These are phyloP conservation scores for Poecilobothrus nobilitatus DNA, from an alignment of 2,888 invertebrate genomes.

Conservation along the genomic window DNA sequence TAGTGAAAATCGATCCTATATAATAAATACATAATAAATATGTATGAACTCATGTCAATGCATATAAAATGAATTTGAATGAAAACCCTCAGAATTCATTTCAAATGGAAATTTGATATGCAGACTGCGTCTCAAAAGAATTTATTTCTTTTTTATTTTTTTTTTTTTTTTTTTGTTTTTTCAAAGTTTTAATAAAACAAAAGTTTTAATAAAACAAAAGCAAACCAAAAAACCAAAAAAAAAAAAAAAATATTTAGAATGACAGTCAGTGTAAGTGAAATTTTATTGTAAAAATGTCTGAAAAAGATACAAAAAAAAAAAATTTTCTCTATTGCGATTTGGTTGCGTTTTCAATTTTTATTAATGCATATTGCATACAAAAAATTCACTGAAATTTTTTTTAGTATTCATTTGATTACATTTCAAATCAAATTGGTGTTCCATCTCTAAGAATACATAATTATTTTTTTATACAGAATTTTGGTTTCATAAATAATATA, in stretches of 20 bases:
- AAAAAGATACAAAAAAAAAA: not conserved
- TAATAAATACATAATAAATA: not conserved
- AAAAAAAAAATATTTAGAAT: not conserved
- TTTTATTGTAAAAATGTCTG: not conserved
- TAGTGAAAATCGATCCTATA: not conserved
- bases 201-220: too few relatives aligned
- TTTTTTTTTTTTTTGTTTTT: not conserved
- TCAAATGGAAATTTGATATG: slow-evolving; percentile 1
- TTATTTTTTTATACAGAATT: too few relatives aligned
- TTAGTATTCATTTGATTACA: too few relatives aligned
- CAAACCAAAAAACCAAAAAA: not conserved
- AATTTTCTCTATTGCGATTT: too few relatives aligned
- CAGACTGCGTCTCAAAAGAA: slow-evolving; percentile 1
- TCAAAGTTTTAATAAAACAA: too few relatives aligned
- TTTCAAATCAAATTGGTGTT: too few relatives aligned
- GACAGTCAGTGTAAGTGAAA: slow-evolving; percentile 1
- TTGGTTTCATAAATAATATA: too few relatives aligned
- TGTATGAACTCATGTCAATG: too few relatives aligned
- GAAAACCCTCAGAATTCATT: not conserved
- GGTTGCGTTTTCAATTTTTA: too few relatives aligned
- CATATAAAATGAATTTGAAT: not conserved
- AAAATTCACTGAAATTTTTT: too few relatives aligned
- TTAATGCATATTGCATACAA: too few relatives aligned
- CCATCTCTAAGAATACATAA: too few relatives aligned
- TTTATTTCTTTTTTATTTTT: not conserved